A percentile compares a stretch with the other conserved stretches of the same genome.
Conservation (phyloP, 2,888 invertebrate genomes). For the Heliothis peltigera region DNA sequence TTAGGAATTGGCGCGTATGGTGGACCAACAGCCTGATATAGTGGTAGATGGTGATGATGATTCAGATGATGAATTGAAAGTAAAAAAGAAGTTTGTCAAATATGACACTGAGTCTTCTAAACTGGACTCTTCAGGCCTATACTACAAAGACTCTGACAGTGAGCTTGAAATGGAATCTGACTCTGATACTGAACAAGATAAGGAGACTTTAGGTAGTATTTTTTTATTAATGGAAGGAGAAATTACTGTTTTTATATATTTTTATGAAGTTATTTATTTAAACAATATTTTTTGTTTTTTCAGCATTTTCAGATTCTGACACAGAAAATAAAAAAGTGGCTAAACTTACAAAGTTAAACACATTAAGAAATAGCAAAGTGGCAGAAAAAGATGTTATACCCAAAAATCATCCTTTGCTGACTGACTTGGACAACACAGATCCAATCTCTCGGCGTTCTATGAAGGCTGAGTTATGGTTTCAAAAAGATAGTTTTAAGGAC, state of each 20-base stretch:
- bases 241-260: too few relatives aligned
- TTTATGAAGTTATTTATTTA: too few relatives aligned
- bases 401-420: constrained; percentile 92
- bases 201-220: constrained; percentile 88
- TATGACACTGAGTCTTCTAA: constrained; percentile 92
- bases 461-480: constrained; percentile 96
- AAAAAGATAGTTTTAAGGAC: constrained; percentile 95
- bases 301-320: constrained; percentile 92
- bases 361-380: constrained; percentile 78
- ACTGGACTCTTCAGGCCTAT: constrained; percentile 92
- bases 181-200: constrained; percentile 88
- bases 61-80: constrained; percentile 89
- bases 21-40: constrained; percentile 92
- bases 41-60: constrained; percentile 92
- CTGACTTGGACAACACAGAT: constrained; percentile 94
- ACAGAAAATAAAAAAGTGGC: constrained; percentile 82
- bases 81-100: constrained; percentile 88
- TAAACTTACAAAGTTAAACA: constrained; percentile 83
- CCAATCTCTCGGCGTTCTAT: constrained; percentile 93
- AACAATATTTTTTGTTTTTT: constrained; percentile 44
- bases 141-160: constrained; percentile 92
- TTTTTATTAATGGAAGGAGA: not conserved
- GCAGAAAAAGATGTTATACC: constrained; percentile 71
- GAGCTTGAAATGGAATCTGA: constrained; percentile 91
- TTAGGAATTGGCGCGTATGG: constrained; percentile 87